Base-by-base conservation (phyloP, 2,797 vertebrate species). In the Cynodonichthys magdalenae region DNA sequence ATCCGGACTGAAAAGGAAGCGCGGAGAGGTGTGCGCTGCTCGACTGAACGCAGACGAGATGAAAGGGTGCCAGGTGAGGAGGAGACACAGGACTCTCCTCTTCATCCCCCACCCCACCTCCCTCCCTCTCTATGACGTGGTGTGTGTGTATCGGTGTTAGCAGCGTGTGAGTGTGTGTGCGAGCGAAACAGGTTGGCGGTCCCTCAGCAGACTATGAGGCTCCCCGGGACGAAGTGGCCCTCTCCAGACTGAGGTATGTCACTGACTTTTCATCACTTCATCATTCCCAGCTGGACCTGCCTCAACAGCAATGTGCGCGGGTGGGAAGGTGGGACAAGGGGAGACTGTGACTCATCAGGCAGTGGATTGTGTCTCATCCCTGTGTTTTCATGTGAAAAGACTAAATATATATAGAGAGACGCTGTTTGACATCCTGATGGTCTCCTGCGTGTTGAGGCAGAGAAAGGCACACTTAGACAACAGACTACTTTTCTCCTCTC, bases 41-140 rank as follows among this genome's bases (percentile, higher is more conserved):
- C 36, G 36, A 12, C 36, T 4, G 36, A 39, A 11, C 36, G 34
- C 36, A 39, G 84, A 89, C 48, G 42, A 85, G 79, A 91, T 92
- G 89, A 92, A 92, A 90, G 81, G 58, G 77, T 24, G 70, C 86
- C 93, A 93, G 92, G 92, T 93, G 90, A 92, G 90, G 90, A 90
- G 89, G 89, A 90, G 85, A 90, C 76, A 86, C 84, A 76, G 80
- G 69, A 89, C 70, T 68, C 59, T 34, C 81, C 74, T 81, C 81
- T 82, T 81, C 71, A 80, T 75, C 79, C 79, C 49, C n/a, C 36
- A 11, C 36, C 19, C 53, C 20, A 28, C 42, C 45, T 39, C 56
- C 15, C 46, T 20, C 20, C 34, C 24, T 67, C 53, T 64, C 41
- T 74, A 69, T 84, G 83, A 83, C 75, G 80, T 85, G 55, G 61